Evolutionary conservation across 2,888 invertebrate species (phyloP).

Genomic region (Cerastis leucographa): DNA sequence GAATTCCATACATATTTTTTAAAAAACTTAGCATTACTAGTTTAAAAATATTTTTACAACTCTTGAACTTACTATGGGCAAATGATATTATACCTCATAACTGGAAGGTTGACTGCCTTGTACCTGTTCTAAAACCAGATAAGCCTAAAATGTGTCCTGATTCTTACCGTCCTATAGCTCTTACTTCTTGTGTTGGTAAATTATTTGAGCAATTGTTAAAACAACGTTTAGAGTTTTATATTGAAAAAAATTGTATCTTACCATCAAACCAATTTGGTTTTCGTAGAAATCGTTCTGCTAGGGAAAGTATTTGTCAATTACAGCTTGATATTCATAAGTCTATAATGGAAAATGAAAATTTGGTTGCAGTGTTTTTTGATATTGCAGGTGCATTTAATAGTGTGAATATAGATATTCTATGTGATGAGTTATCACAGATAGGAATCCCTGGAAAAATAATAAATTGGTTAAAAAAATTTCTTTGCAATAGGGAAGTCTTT

Average conservation of each 20-base stretch:
- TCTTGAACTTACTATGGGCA: too few species aligned
- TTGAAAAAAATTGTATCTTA: neutral
- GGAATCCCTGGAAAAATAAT: too few species aligned
- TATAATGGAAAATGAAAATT: too few species aligned
- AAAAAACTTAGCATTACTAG: neutral
- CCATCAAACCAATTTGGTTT: neutral
- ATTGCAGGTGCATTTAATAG: too few species aligned
- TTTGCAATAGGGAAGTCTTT: too few species aligned
- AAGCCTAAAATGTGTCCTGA: too few species aligned
- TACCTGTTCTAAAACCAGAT: neutral
- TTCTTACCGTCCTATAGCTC: neutral
- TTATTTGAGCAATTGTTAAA: neutral
- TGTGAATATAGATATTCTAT: too few species aligned
- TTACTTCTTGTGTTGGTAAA: neutral
- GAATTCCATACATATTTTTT: neutral
- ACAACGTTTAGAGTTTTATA: neutral
- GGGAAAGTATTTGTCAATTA: slow-evolving; percentile 4
- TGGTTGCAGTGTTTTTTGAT: too few species aligned
- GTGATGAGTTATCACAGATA: too few species aligned
- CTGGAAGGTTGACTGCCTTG: neutral
- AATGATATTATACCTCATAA: neutral
- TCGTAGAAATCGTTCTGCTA: slow-evolving; percentile 2
- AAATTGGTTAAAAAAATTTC: too few species aligned
- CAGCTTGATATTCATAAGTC: slow-evolving; percentile 16
- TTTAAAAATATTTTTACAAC: too few species aligned